Evolutionary conservation across 2,797 vertebrate species (phyloP).

Genomic region (Distichodus sexfasciatus): DNA sequence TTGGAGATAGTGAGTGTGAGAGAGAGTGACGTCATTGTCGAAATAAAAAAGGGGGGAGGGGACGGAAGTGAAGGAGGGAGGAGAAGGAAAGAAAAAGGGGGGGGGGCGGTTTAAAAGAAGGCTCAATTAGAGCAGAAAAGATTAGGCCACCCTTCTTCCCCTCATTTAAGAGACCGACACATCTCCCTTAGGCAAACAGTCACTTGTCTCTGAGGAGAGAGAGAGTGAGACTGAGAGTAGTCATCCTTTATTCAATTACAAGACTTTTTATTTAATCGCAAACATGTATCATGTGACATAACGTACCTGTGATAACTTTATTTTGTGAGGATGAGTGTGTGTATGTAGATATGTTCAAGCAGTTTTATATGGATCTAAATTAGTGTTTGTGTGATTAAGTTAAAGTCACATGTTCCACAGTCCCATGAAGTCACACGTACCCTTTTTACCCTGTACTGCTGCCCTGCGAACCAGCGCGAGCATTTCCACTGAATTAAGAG

Average conservation of each 20-base stretch:
- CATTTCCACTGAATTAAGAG: too few species aligned
- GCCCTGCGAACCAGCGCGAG: too few species aligned
- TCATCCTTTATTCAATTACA: neutral
- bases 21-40: neutral
- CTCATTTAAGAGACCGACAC: slow-evolving; percentile 10
- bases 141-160: neutral
- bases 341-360: too few species aligned
- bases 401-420: too few species aligned
- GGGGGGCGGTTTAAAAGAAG: neutral
- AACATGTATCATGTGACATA: neutral
- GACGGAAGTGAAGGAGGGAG: neutral
- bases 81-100: neutral
- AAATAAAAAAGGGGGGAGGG: neutral
- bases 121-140: neutral
- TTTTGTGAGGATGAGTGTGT: too few species aligned
- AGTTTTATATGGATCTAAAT: too few species aligned
- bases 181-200: slow-evolving; percentile 1
- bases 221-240: neutral
- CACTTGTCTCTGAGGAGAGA: neutral
- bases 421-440: too few species aligned
- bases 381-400: too few species aligned
- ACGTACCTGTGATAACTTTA: too few species aligned
- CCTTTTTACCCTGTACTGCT: too few species aligned
- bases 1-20: too few species aligned
- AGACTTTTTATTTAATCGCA: too few species aligned